Evolutionary conservation across 2,888 invertebrate species (phyloP).

Genomic region (Platycheirus albimanus): DNA sequence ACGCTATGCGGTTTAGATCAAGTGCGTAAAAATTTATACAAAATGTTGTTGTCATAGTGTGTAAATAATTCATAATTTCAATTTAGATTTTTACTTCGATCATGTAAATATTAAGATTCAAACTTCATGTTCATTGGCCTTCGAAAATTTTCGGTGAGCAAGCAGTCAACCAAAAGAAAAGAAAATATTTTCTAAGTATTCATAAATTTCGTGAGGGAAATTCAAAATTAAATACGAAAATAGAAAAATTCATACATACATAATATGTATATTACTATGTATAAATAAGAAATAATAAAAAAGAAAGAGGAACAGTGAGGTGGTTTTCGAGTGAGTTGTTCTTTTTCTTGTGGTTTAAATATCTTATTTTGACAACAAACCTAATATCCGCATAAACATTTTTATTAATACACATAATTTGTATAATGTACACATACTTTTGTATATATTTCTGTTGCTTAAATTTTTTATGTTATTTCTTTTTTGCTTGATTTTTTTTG

Average conservation of each 20-base stretch:
- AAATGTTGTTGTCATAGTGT: neutral
- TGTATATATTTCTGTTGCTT: too few species aligned
- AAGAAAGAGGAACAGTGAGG: conserved; percentile 40
- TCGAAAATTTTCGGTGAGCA: conserved; percentile 28
- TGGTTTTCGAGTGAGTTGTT: conserved; percentile 63
- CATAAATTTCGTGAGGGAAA: conserved; percentile 58
- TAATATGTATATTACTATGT: too few species aligned
- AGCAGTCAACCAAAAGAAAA: conserved; percentile 14
- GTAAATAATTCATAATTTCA: neutral
- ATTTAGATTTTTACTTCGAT: conserved; percentile 61
- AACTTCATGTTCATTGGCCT: conserved; percentile 55
- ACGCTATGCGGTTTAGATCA: conserved; percentile 54
- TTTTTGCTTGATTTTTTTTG: conserved; percentile 52
- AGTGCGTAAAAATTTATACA: conserved; percentile 53
- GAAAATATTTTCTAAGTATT: conserved; percentile 44
- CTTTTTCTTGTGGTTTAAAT: conserved; percentile 8
- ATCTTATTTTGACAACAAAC: conserved; percentile 11
- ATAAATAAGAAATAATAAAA: conserved; percentile 40
- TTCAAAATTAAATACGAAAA: conserved; percentile 56
- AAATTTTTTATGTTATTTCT: conserved; percentile 7
- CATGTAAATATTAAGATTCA: conserved; percentile 72
- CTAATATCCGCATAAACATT: conserved; percentile 33
- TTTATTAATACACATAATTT: conserved; percentile 2
- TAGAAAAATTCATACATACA: too few species aligned
- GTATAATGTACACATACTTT: too few species aligned